Conservation (phyloP, 2,113 vertebrate genomes). For the Hyperopisus bebe region DNA sequence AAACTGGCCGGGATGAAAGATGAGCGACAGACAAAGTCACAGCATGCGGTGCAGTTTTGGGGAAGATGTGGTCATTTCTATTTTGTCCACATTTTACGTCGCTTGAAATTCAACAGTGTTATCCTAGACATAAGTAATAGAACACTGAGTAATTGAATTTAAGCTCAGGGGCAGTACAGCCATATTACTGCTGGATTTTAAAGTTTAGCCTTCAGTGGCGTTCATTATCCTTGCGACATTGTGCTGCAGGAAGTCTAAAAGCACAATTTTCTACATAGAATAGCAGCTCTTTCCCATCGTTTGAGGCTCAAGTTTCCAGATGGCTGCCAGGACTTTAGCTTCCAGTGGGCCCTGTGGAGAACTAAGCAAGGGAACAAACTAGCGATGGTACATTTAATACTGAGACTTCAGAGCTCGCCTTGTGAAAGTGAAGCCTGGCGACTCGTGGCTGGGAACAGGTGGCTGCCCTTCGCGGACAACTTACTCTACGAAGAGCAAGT, state of each 20-base stretch:
- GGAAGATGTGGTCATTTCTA: not conserved
- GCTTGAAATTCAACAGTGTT: not conserved
- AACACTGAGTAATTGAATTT: not conserved
- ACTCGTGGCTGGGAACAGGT: too few relatives aligned
- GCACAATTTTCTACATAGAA: not conserved
- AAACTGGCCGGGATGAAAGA: not conserved
- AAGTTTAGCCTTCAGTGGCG: not conserved
- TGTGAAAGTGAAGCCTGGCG: too few relatives aligned
- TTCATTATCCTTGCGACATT: not conserved
- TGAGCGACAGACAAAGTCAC: not conserved
- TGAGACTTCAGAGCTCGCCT: too few relatives aligned
- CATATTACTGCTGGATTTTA: not conserved
- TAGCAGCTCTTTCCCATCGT: not conserved
- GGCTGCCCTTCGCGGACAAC: too few relatives aligned
- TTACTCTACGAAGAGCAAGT: too few relatives aligned
- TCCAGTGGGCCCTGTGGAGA: not conserved
- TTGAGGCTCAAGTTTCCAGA: not conserved
- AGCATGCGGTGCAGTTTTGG: not conserved
- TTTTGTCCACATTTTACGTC: not conserved
- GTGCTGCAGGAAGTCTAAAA: not conserved
- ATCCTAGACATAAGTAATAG: not conserved
- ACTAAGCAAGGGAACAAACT: not conserved
- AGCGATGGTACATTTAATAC: not conserved
- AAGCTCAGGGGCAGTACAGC: not conserved
- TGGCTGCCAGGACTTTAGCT: not conserved